Evolutionary conservation across 1,140 invertebrate genomes (phyloP).

Genomic region (Philotrypesis tridentata): DNA sequence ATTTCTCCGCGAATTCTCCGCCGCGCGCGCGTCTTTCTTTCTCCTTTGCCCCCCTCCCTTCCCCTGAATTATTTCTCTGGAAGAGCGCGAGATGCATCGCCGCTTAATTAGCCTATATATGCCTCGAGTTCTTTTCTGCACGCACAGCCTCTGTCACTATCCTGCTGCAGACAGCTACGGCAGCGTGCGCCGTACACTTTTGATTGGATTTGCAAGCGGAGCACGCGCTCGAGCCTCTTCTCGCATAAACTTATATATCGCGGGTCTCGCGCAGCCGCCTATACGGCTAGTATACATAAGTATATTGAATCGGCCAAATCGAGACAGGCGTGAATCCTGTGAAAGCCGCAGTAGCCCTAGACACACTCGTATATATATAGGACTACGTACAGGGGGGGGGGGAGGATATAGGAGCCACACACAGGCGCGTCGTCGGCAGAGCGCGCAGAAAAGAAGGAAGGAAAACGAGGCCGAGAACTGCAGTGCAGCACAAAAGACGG

Average conservation of each 20-base stretch:
- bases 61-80: no score
- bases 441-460: background rate
- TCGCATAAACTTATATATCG: no score
- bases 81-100: no score
- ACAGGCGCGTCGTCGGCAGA: background rate
- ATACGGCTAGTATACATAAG: no score
- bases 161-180: no score
- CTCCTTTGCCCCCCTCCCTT: no score
- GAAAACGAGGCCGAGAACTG: conserved; percentile 2
- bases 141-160: conserved; percentile 14
- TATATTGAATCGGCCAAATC: conserved; percentile 59
- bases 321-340: conserved; percentile 56
- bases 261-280: no score
- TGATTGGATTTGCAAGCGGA: no score
- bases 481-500: conserved; percentile 33
- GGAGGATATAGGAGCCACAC: background rate
- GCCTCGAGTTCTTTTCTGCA: background rate
- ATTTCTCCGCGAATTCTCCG: conserved; percentile 54
- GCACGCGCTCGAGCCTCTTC: no score
- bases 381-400: background rate
- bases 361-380: background rate
- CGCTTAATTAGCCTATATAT: no score
- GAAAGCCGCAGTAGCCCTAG: conserved; percentile 46
- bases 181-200: no score
- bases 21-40: no score